Base-by-base conservation (phyloP, 2,113 vertebrate genomes). In the Craseonycteris thonglongyai region DNA sequence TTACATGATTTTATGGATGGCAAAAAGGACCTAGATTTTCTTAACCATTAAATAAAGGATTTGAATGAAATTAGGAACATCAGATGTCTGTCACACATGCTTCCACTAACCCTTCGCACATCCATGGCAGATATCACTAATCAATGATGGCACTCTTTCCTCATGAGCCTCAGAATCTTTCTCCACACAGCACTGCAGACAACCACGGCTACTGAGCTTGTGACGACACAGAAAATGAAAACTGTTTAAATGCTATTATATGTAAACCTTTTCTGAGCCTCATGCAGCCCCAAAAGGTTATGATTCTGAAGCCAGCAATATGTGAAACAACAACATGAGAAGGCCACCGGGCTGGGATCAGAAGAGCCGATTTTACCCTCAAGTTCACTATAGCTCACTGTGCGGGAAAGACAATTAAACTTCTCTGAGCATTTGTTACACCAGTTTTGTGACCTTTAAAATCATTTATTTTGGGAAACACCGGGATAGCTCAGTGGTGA, bases 381-480 rank as follows among this genome's bases (percentile, higher is more conserved):
- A 56, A 14, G 24, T 79, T 42, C 42, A 56, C 74, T 58, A 5
- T 66, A 45, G 13, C 49, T 59, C 40, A 4, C 84, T 61, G 15
- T 61, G 42, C 59, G 24, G 22, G 56, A 75, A 83, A 95, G 58
- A 84, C 66, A 76, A 74, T n/a, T 71, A 71, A 81, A 68, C 69
- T 51, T 85, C 88, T 68, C 49, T 63, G 91, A 86, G 68, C 56
- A 35, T 14, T 61, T 18, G 63, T 38, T 65, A 19, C 28, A 71
- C 47, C 71, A 45, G 24, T 81, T 91, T 69, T 83, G 19, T 95
- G 79, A 83, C 58, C 49, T 94, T 74, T 61, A 76, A 93, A 74
- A 63, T 16, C 40, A 58, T 72, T 82, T 45, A 47, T 81, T 91
- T 94, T n/a, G n/a, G n/a, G n/a, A n/a, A n/a, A n/a, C n/a, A n/a